Base-by-base conservation (phyloP, 1,140 invertebrate genomes). In the Anadara kagoshimensis region DNA sequence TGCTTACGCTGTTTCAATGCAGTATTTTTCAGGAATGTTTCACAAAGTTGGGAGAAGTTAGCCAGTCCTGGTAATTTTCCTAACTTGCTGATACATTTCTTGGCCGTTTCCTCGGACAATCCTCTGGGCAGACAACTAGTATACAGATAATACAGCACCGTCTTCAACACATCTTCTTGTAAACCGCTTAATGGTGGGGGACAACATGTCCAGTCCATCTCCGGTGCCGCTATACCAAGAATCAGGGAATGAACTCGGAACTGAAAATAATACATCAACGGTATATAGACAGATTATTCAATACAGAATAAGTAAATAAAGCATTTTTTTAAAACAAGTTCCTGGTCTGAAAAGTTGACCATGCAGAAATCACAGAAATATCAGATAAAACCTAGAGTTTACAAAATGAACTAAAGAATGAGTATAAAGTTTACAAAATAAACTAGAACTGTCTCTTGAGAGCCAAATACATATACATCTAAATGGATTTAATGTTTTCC, bases 171-270 rank as follows among this genome's bases (percentile, higher is more conserved):
- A 79, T 92, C 91, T 65, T 92, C 91, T 10, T 91, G 90, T 44
- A 93, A 75, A 45, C 90, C 88, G 65, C 84, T 82, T 29, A 93
- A 85, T 18, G 91, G 90, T 18, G 83, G 67, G 18, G 83, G 79
- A 8, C 83, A 76, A 61, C 80, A 69, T 49, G 78, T 77, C 92
- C 91, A 92, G 75, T 92, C 90, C 69, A 92, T 87, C 57, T 90
- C 91, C 45, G 90, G 90, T 44, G 90, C 90, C 83, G 90, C 91
- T 44, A 93, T 82, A 16, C 90, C 86, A 59, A 93, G 81, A 47
- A 93, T 91, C 45, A 90, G 89, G 43, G 91, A 91, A 79, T 93
- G 93, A n/a, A 92, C 90, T 61, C 91, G 89, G 85, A 93, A 93
- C 92, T 93, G 85, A 73, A 81, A 79, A 64, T 29, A 36, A 63